Percentiles rank a stretch among this genome's conserved stretches.
Conservation (phyloP, 2,888 invertebrate genomes). For the Leucophenga montana region DNA sequence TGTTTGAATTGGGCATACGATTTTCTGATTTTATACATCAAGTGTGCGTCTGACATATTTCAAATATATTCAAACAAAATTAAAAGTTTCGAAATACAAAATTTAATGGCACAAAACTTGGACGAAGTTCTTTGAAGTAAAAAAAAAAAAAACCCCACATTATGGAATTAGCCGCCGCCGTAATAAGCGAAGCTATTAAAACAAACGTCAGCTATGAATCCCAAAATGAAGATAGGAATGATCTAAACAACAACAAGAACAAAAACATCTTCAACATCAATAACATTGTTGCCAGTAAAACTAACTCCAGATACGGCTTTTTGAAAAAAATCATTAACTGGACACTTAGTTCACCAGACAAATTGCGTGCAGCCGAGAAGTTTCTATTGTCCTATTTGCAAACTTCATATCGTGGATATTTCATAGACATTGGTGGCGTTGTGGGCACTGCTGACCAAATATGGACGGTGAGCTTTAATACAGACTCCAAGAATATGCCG, state of each 20-base stretch:
- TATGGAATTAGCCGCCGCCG: too few species aligned
- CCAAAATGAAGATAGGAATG: too few species aligned
- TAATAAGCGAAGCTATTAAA: too few species aligned
- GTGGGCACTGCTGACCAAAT: constrained; percentile 77
- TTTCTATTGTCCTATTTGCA: constrained; percentile 82
- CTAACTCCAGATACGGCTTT: not conserved
- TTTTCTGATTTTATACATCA: not conserved
- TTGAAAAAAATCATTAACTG: constrained; percentile 72
- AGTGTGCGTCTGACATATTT: not conserved
- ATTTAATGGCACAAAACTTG: not conserved
- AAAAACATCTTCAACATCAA: too few species aligned
- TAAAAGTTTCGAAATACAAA: constrained; percentile 2
- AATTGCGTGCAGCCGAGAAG: constrained; percentile 83
- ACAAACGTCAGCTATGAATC: too few species aligned
- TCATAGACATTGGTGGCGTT: constrained; percentile 79
- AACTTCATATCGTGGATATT: constrained; percentile 80
- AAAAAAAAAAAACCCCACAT: too few species aligned
- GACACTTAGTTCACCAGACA: constrained; percentile 83
- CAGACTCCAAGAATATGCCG: constrained; percentile 78
- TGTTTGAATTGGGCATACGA: not conserved
- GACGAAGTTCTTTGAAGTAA: too few species aligned
- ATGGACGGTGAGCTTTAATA: constrained; percentile 77
- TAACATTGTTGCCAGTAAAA: not conserved
- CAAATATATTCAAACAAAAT: not conserved
- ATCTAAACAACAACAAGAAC: constrained; percentile 27